Evolutionary conservation across 2,888 invertebrate species (phyloP).

Genomic region (Hylaea fasciaria): DNA sequence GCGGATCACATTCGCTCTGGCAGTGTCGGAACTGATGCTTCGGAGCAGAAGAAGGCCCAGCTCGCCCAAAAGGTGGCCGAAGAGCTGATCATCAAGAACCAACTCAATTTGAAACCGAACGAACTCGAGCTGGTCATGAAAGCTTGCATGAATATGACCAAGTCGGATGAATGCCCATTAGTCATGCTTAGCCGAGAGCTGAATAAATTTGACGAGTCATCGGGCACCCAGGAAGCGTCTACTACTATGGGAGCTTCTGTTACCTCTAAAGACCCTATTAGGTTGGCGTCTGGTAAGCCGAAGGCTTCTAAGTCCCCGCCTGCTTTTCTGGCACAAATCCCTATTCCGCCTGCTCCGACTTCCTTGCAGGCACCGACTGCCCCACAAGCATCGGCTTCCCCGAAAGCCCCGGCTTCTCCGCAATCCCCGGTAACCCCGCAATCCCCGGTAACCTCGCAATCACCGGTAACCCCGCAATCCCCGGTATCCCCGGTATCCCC

Average conservation of each 20-base stretch:
- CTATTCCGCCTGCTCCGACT: no score
- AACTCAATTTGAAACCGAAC: no score
- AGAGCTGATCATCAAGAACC: not conserved
- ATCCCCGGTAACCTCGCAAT: constrained; percentile 1
- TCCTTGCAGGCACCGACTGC: not conserved
- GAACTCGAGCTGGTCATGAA: not conserved
- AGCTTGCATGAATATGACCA: not conserved
- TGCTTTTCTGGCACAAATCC: no score
- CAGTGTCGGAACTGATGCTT: constrained; percentile 1
- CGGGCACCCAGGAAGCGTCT: no score
- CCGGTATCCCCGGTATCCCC: not conserved
- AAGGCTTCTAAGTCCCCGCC: no score
- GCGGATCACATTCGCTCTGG: constrained; percentile 62
- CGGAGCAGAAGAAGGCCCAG: no score
- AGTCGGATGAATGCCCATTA: not conserved
- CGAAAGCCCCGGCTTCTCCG: constrained; percentile 25
- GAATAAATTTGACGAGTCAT: not conserved
- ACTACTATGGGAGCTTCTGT: no score
- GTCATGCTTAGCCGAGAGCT: constrained; percentile 1
- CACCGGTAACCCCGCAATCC: constrained; percentile 23
- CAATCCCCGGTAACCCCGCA: constrained; percentile 13
- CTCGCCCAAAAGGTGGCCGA: not conserved
- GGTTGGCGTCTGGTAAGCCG: no score
- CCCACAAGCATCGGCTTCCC: constrained; percentile 11
- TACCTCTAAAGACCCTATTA: no score